Base-by-base conservation (phyloP, 1,140 invertebrate species). In the Euura saliciscinereae region DNA sequence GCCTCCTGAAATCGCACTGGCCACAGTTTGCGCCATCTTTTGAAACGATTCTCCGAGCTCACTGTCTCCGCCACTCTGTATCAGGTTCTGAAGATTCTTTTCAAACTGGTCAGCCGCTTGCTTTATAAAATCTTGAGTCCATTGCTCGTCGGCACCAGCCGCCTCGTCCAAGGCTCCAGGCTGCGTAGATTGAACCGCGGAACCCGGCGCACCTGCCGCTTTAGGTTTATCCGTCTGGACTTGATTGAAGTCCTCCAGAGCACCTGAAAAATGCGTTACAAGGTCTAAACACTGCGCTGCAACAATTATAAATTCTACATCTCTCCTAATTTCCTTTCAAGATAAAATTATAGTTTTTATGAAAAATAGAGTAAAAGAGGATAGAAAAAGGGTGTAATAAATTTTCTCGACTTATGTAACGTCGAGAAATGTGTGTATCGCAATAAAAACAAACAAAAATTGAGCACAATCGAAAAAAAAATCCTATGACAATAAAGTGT, bases 181-280 rank as follows among this genome's bases (percentile, higher is more conserved):
- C 13, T 59, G 51, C 2, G 51, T n/a, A 3, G 51, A 59, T 72
- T 69, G 68, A 68, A 72, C 74, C 68, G 69, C 45, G 13, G 71
- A 64, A 2, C 69, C n/a, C 45, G 68, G 65, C 45, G 76, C 76
- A 8, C 66, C 71, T 71, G 75, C 73, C 3, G 77, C 78, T 73
- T 84, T 81, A 8, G 73, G 68, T 4, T 51, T 77, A 74, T 11
- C 78, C 13, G 45, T 80, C 78, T 51, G 77, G 64, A 67, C 13
- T 72, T 44, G 73, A 76, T 72, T 84, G 65, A 90, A 89, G 78
- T 90, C 89, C 79, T 89, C 79, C 64, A 90, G 79, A 72, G 89
- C 89, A 84, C 83, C 89, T 90, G 68, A 45, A 28, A 28, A 28
- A 28, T 28, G 28, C 28, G 1, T 28, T 28, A 28, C 28, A 28